phyloP scores from a whole-genome alignment of 2,797 vertebrate species.

The Poeciliopsis presidionis region DNA sequence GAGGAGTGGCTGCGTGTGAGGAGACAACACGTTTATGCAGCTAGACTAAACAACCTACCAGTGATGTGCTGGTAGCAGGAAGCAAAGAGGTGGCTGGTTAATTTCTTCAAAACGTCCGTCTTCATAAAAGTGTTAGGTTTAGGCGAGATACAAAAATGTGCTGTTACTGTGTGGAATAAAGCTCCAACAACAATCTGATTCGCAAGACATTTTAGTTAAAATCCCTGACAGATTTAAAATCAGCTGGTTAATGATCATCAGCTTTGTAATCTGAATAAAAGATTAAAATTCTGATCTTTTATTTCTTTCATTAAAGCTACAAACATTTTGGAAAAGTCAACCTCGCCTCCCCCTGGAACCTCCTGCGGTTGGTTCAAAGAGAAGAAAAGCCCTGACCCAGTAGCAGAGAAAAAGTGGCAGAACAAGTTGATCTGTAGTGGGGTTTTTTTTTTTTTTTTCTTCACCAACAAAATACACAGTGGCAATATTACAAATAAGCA shows the following conservation, averaged over 20 bases:
- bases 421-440: constrained; percentile 43
- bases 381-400: constrained; percentile 22
- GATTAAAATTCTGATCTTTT: not conserved
- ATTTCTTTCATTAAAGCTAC: not conserved
- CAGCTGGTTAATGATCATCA: constrained; percentile 14
- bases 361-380: constrained; percentile 41
- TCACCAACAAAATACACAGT: constrained; percentile 42
- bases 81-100: constrained; percentile 48
- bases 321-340: constrained; percentile 56
- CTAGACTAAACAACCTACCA: constrained; percentile 62
- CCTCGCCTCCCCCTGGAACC: constrained; percentile 29
- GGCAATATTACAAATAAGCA: constrained; percentile 70
- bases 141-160: constrained; percentile 49
- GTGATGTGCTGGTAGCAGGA: constrained; percentile 57
- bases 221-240: constrained; percentile 34
- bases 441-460: constrained; percentile 36
- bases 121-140: not conserved
- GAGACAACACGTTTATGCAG: constrained; percentile 72
- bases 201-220: not conserved
- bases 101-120: constrained; percentile 47
- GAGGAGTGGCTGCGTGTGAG: constrained; percentile 59
- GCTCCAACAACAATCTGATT: constrained; percentile 18
- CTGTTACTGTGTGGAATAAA: constrained; percentile 39
- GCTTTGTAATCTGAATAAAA: constrained; percentile 30
- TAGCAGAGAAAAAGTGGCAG: constrained; percentile 40